Percentiles rank a stretch among this genome's conserved stretches.
phyloP scores from a whole-genome alignment of 1,140 invertebrate genomes.

The Pseudomyrmex concolor region DNA sequence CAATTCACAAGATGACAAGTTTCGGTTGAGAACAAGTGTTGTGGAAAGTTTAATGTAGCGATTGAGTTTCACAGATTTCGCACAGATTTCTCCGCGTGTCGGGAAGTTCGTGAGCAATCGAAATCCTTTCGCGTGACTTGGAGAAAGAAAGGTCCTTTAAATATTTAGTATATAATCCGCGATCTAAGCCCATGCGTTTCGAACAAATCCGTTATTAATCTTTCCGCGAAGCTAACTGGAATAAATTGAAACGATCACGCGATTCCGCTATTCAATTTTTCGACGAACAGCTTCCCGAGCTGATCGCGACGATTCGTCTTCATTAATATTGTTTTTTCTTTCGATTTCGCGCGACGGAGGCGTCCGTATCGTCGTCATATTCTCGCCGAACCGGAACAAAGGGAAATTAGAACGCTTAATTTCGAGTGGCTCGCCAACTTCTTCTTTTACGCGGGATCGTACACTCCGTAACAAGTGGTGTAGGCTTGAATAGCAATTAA shows the following conservation, averaged over 20 bases:
- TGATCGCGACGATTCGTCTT: constrained; percentile 40
- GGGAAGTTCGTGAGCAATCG: background rate
- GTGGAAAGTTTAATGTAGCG: no score
- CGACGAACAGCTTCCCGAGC: constrained; percentile 22
- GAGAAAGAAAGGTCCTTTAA: background rate
- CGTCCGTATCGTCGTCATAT: constrained; percentile 1
- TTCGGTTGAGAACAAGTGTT: constrained; percentile 24
- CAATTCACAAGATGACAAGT: background rate
- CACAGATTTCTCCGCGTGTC: background rate
- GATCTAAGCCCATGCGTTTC: background rate
- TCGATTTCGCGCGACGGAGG: constrained; percentile 1
- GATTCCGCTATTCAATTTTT: constrained; percentile 2
- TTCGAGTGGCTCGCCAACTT: background rate
- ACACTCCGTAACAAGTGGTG: no score
- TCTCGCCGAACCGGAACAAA: background rate
- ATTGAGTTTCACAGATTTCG: background rate
- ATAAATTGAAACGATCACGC: constrained; percentile 27
- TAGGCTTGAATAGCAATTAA: constrained; percentile 51
- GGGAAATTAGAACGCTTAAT: constrained; percentile 43
- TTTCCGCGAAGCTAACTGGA: background rate
- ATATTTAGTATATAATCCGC: background rate
- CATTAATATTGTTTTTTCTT: constrained; percentile 21
- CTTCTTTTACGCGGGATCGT: background rate
- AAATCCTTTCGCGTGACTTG: background rate
- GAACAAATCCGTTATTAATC: constrained; percentile 29